phyloP scores from a whole-genome alignment of 2,888 invertebrate genomes.

The Scelioninae gen. 1 region DNA sequence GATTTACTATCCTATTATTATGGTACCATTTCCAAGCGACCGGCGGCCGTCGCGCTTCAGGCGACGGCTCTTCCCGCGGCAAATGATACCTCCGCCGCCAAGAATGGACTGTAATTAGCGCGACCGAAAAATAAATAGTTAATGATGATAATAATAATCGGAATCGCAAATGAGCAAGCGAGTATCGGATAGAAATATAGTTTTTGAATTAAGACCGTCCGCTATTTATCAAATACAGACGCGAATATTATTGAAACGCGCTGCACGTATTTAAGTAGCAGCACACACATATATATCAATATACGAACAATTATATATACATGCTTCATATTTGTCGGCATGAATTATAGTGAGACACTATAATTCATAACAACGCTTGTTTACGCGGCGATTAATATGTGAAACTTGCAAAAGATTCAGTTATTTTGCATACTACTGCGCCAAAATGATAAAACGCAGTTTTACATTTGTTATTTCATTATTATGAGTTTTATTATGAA shows the following conservation, averaged over 20 bases:
- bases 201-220: constrained; percentile 32
- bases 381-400: constrained; percentile 36
- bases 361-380: constrained; percentile 47
- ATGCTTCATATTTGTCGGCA: constrained; percentile 40
- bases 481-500: no score
- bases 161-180: constrained; percentile 35
- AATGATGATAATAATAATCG: constrained; percentile 54
- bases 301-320: constrained; percentile 49
- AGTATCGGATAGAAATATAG: constrained; percentile 32
- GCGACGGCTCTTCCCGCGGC: constrained; percentile 47
- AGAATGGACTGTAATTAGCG: constrained; percentile 49
- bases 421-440: background rate
- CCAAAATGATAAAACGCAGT: no score
- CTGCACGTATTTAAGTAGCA: constrained; percentile 52
- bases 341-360: constrained; percentile 33
- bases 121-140: constrained; percentile 59
- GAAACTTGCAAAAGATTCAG: constrained; percentile 16
- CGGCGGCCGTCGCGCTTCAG: constrained; percentile 30
- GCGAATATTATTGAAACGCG: constrained; percentile 33
- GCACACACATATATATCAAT: constrained; percentile 38
- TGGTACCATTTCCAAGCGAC: constrained; percentile 53
- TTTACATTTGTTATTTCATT: no score
- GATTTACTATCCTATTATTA: constrained; percentile 70
- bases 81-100: constrained; percentile 46
- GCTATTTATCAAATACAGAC: constrained; percentile 40